phyloP scores from a whole-genome alignment of 2,888 invertebrate genomes.

The Plagodis dolabraria region DNA sequence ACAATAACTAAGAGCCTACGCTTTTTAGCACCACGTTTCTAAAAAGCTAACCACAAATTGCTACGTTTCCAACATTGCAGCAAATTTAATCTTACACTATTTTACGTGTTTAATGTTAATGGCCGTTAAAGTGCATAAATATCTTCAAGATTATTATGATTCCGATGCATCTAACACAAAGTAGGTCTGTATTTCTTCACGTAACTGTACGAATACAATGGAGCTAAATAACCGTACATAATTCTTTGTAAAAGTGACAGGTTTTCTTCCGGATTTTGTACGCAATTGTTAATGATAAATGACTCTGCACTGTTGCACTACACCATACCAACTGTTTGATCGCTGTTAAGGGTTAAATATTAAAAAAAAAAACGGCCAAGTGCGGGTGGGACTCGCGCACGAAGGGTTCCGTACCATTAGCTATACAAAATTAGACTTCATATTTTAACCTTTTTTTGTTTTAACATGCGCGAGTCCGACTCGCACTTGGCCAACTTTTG shows the following conservation, averaged over 20 bases:
- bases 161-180: conserved; percentile 13
- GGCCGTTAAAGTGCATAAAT: conserved; percentile 1
- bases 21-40: conserved; percentile 44
- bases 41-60: conserved; percentile 50
- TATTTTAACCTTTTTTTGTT: too few species aligned
- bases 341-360: too few species aligned
- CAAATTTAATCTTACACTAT: conserved; percentile 2
- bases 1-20: conserved; percentile 24
- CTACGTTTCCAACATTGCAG: conserved; percentile 9
- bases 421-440: too few species aligned
- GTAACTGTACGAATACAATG: conserved; percentile 17
- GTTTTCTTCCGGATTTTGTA: conserved; percentile 13
- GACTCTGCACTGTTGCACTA: background rate
- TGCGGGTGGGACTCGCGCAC: too few species aligned
- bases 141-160: conserved; percentile 11
- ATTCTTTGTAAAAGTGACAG: conserved; percentile 25
- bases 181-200: conserved; percentile 22
- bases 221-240: conserved; percentile 22
- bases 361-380: too few species aligned
- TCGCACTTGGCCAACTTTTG: too few species aligned
- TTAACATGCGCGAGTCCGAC: too few species aligned
- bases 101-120: conserved; percentile 3
- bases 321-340: too few species aligned
- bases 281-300: conserved; percentile 19
- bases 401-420: too few species aligned